Percentiles rank a stretch among this genome's conserved stretches.
Evolutionary conservation across 2,113 vertebrate species (phyloP).

Genomic region (Callopanchax toddi): DNA sequence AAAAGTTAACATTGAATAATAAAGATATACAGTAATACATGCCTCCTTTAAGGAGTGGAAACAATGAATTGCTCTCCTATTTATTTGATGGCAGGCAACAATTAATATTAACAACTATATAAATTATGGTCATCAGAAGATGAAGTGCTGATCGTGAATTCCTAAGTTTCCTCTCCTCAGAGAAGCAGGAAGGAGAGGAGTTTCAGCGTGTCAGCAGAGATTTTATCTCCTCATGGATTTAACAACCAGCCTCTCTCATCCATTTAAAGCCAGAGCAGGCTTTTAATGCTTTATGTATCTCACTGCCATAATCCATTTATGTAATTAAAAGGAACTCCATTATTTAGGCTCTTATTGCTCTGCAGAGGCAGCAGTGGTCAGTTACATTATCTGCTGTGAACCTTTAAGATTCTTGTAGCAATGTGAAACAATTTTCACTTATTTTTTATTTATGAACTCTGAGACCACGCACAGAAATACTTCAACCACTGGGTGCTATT

Average conservation of each 20-base stretch:
- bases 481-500: too few species aligned
- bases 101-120: too few species aligned
- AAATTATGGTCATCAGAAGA: too few species aligned
- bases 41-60: too few species aligned
- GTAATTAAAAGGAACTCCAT: constrained; percentile 52
- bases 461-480: too few species aligned
- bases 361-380: constrained; percentile 8
- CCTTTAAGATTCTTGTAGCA: neutral
- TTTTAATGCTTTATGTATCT: constrained; percentile 52
- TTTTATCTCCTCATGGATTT: constrained; percentile 63
- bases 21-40: too few species aligned
- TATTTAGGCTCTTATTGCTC: constrained; percentile 47
- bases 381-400: neutral
- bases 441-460: too few species aligned
- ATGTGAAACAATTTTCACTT: neutral
- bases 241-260: constrained; percentile 50
- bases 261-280: constrained; percentile 45
- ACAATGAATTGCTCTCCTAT: too few species aligned
- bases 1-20: too few species aligned
- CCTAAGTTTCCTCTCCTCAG: constrained; percentile 13
- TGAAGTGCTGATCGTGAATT: too few species aligned
- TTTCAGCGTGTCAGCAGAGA: constrained; percentile 67
- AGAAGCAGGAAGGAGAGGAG: constrained; percentile 15
- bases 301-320: constrained; percentile 47
- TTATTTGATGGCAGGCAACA: too few species aligned